Conservation (phyloP, 1,140 invertebrate species). For the Drosophila ohnishii region DNA sequence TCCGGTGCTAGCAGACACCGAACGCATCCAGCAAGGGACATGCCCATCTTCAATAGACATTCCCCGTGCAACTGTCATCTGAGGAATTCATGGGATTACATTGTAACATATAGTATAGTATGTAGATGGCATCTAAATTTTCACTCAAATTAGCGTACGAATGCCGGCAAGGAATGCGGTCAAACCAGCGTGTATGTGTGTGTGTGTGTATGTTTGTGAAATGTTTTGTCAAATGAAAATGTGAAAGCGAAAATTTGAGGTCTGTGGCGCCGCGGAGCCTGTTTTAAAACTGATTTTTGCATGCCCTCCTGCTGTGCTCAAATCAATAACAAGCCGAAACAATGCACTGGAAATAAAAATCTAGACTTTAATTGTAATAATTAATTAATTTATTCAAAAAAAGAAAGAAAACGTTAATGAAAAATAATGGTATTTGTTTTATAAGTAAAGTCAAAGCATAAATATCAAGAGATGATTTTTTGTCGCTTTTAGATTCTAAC, state of each 20-base stretch:
- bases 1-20: neutral
- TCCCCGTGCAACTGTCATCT: constrained; percentile 30
- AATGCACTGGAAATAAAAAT: neutral
- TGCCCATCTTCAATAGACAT: constrained; percentile 4
- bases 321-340: constrained; percentile 46
- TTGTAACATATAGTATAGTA: constrained; percentile 7
- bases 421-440: neutral
- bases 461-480: too few relatives aligned
- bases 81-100: constrained; percentile 43
- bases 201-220: constrained; percentile 2
- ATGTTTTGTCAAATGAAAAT: constrained; percentile 53
- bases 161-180: constrained; percentile 30
- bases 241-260: constrained; percentile 36
- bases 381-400: too few relatives aligned
- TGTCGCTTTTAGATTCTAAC: too few relatives aligned
- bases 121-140: constrained; percentile 42
- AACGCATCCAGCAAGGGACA: neutral
- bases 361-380: neutral
- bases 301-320: constrained; percentile 21
- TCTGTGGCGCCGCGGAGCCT: constrained; percentile 20
- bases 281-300: constrained; percentile 40
- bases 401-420: neutral
- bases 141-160: constrained; percentile 53
- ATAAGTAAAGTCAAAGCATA: neutral
- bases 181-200: constrained; percentile 5